A percentile compares a stretch with the other conserved stretches of the same genome.
Evolutionary conservation across 2,113 vertebrate genomes (phyloP).

Genomic region (Camelus dromedarius): DNA sequence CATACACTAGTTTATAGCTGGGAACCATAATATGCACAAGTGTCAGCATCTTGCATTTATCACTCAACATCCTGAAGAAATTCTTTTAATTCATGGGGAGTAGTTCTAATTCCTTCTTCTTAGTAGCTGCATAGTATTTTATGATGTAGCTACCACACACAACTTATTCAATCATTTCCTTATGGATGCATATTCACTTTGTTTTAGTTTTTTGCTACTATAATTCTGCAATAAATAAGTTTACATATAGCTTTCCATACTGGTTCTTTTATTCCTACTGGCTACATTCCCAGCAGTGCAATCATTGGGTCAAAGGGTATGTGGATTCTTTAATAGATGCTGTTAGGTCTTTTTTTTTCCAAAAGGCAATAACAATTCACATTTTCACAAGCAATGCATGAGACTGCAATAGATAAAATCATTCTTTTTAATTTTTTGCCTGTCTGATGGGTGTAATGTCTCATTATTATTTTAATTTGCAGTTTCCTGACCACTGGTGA

Average conservation of each 20-base stretch:
- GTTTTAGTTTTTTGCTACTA: neutral
- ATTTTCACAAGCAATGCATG: conserved; percentile 47
- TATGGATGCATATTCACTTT: neutral
- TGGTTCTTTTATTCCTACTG: conserved; percentile 38
- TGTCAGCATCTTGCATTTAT: neutral
- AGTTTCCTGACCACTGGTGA: neutral
- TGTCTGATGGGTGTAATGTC: neutral
- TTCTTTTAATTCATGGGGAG: neutral
- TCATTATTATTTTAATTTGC: conserved; percentile 54
- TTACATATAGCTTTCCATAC: neutral
- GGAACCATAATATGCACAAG: neutral
- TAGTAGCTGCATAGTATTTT: neutral
- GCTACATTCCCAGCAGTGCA: neutral
- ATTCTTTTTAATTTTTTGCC: conserved; percentile 36
- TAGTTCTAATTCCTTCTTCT: neutral
- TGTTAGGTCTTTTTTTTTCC: neutral
- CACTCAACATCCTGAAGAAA: neutral
- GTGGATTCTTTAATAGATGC: conserved; percentile 14
- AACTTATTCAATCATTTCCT: neutral
- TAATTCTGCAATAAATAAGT: conserved; percentile 14
- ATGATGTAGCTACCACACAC: neutral
- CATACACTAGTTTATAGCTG: neutral
- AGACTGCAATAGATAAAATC: neutral
- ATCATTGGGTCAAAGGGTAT: neutral
- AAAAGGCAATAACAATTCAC: conserved; percentile 32